phyloP scores from a whole-genome alignment of 2,888 invertebrate species.

The Patella pellucida region DNA sequence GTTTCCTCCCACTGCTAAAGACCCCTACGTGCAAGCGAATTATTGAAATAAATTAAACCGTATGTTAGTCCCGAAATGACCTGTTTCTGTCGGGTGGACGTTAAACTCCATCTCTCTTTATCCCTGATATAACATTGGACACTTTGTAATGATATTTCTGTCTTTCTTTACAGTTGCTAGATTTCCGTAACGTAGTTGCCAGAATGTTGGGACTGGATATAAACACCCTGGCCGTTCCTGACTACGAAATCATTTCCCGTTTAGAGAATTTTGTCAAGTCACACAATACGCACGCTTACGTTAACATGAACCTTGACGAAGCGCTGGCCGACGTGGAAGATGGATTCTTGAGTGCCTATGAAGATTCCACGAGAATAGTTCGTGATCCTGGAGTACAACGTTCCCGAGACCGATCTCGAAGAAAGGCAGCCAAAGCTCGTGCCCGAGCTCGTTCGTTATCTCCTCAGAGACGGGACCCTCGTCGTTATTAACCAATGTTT shows the following conservation, averaged over 20 bases:
- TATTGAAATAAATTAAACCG: too few relatives aligned
- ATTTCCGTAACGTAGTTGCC: slow-evolving; percentile 69
- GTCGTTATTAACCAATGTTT: slow-evolving; percentile 56
- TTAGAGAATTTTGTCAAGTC: slow-evolving; percentile 70
- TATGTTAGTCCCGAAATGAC: too few relatives aligned
- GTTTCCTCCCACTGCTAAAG: too few relatives aligned
- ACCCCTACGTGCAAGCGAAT: too few relatives aligned
- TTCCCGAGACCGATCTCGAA: slow-evolving; percentile 48
- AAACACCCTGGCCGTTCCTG: slow-evolving; percentile 69
- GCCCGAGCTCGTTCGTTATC: slow-evolving; percentile 61
- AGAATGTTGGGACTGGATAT: slow-evolving; percentile 71
- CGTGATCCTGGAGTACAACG: slow-evolving; percentile 44
- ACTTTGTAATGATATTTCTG: too few relatives aligned
- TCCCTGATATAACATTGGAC: too few relatives aligned
- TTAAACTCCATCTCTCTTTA: too few relatives aligned
- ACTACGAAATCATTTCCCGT: slow-evolving; percentile 71
- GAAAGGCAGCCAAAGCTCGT: slow-evolving; percentile 41
- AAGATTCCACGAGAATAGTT: slow-evolving; percentile 28
- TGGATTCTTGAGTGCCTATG: slow-evolving; percentile 51
- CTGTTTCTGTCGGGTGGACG: too few relatives aligned
- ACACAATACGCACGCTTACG: slow-evolving; percentile 65
- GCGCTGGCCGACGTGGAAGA: slow-evolving; percentile 66
- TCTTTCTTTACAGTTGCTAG: slow-evolving; percentile 64
- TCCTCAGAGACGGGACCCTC: slow-evolving; percentile 58
- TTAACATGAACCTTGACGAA: slow-evolving; percentile 62